Percentiles rank a stretch among this genome's conserved stretches.
These are phyloP conservation scores for Tanytarsus gracilentus DNA, from an alignment of 2,888 invertebrate genomes.

Conservation along the genomic window DNA sequence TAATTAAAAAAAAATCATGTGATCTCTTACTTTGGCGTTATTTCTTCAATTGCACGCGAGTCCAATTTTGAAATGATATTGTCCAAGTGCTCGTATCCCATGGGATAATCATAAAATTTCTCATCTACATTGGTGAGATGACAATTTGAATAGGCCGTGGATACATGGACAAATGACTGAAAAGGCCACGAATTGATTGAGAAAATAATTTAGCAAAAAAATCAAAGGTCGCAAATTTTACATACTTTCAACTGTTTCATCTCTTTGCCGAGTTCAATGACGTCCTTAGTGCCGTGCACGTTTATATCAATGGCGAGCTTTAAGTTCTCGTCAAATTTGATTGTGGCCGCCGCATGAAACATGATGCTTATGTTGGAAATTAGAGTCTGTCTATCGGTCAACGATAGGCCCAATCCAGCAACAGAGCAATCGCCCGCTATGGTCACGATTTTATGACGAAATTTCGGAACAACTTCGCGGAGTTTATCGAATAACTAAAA, in stretches of 20 bases:
- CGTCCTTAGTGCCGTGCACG: slow-evolving; percentile 64
- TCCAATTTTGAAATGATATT: slow-evolving; percentile 45
- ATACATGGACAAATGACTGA: slow-evolving; percentile 64
- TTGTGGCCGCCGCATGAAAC: slow-evolving; percentile 72
- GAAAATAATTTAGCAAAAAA: neutral
- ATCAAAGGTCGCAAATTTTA: neutral
- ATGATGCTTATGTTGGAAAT: slow-evolving; percentile 52
- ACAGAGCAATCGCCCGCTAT: slow-evolving; percentile 59
- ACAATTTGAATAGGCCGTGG: slow-evolving; percentile 74
- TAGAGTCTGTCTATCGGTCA: slow-evolving; percentile 52
- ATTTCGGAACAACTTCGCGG: slow-evolving; percentile 48
- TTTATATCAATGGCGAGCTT: slow-evolving; percentile 70
- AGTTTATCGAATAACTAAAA: slow-evolving; percentile 49
- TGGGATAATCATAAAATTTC: slow-evolving; percentile 52
- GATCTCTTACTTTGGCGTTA: slow-evolving; percentile 48
- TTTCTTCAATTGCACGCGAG: slow-evolving; percentile 44
- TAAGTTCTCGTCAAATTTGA: slow-evolving; percentile 76
- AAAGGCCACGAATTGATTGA: slow-evolving; percentile 31
- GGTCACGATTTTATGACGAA: slow-evolving; percentile 57
- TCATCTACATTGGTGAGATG: slow-evolving; percentile 55
- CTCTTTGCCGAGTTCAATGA: slow-evolving; percentile 61
- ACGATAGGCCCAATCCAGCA: slow-evolving; percentile 54
- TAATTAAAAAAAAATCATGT: neutral
- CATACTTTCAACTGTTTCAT: slow-evolving; percentile 62
- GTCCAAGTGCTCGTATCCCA: slow-evolving; percentile 47